Conservation (phyloP, 2,113 vertebrate species). For the Egretta garzetta region DNA sequence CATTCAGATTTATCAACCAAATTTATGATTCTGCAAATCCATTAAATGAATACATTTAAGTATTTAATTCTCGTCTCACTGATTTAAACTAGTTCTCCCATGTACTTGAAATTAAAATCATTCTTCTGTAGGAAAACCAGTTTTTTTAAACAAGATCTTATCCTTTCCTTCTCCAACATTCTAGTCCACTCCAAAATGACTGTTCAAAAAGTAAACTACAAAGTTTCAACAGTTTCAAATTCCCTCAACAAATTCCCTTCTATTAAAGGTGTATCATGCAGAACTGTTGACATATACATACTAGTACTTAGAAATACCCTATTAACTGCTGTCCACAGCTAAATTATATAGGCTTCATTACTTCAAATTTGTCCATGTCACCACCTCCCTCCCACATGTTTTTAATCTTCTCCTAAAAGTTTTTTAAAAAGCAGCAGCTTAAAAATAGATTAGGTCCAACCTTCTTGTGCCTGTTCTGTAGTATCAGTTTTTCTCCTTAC, state of each 20-base stretch:
- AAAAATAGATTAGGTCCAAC: background rate
- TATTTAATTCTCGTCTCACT: background rate
- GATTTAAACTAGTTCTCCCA: background rate
- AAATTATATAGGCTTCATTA: constrained; percentile 64
- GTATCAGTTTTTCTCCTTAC: background rate
- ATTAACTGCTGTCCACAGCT: constrained; percentile 59
- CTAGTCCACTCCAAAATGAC: background rate
- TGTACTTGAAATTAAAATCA: background rate
- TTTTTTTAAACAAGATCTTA: background rate
- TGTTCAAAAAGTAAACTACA: background rate
- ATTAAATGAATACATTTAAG: background rate
- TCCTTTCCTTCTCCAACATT: background rate
- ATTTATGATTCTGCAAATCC: background rate
- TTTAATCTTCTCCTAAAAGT: constrained; percentile 43
- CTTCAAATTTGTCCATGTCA: constrained; percentile 61
- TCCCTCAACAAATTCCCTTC: background rate
- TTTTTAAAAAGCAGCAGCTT: constrained; percentile 5
- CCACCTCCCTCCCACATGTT: constrained; percentile 52
- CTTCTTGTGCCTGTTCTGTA: background rate
- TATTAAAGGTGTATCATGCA: constrained; percentile 5
- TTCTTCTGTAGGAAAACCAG: background rate
- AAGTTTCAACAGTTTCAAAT: background rate
- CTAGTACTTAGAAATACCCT: constrained; percentile 15
- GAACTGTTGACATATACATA: constrained; percentile 49
- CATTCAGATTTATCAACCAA: background rate